Evolutionary conservation across 1,140 invertebrate species (phyloP).

Genomic region (Bombus sibiricus): DNA sequence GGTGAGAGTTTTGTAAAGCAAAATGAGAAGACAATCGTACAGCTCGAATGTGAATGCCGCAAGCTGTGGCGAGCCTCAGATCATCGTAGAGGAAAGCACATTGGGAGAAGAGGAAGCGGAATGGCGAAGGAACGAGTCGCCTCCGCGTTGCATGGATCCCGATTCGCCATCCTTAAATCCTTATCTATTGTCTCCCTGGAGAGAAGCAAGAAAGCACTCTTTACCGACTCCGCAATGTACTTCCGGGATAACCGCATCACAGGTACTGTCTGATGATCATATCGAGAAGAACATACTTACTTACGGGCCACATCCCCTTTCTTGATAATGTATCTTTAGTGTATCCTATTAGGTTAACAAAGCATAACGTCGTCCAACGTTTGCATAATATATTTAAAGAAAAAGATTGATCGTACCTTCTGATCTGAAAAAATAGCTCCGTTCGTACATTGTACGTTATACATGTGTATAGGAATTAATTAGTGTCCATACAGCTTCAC

Average conservation of each 20-base stretch:
- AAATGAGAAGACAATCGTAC: slow-evolving; percentile 79
- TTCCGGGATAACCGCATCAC: slow-evolving; percentile 92
- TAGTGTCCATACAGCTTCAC: no score
- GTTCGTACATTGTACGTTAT: background rate
- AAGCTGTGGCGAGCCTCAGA: slow-evolving; percentile 86
- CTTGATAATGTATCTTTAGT: background rate
- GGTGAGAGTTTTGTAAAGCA: slow-evolving; percentile 7
- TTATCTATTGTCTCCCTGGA: slow-evolving; percentile 90
- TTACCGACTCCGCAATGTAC: slow-evolving; percentile 91
- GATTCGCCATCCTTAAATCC: slow-evolving; percentile 89
- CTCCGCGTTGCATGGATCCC: slow-evolving; percentile 86
- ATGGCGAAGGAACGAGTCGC: slow-evolving; percentile 82
- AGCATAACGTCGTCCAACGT: background rate
- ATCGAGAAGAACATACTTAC: background rate
- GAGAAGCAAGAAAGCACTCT: slow-evolving; percentile 90
- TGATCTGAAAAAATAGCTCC: background rate
- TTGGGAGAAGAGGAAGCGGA: slow-evolving; percentile 86
- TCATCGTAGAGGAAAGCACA: slow-evolving; percentile 90
- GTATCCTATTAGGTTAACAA: background rate
- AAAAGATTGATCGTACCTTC: background rate
- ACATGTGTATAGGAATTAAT: background rate
- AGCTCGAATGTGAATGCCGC: slow-evolving; percentile 69
- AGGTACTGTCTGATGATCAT: slow-evolving; percentile 81
- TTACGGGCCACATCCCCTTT: background rate
- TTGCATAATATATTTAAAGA: background rate